A percentile compares a stretch with the other conserved stretches of the same genome.
Evolutionary conservation across 2,113 vertebrate genomes (phyloP).

Genomic region (Gadus chalcogrammus): DNA sequence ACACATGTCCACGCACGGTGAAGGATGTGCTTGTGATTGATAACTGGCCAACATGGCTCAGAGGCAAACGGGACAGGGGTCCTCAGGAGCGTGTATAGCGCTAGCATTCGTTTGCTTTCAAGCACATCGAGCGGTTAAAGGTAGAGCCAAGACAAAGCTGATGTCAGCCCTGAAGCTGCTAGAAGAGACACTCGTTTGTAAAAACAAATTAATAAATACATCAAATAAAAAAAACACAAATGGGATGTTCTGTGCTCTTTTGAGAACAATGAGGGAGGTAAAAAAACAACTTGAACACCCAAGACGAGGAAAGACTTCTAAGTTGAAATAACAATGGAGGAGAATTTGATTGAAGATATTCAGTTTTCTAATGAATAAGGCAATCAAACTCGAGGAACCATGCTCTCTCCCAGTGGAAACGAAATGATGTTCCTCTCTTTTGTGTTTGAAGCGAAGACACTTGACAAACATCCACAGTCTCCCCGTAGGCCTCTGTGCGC

Average conservation of each 20-base stretch:
- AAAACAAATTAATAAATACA: conserved; percentile 1
- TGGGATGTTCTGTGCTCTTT: background rate
- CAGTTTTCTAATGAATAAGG: conserved; percentile 1
- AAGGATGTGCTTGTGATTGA: background rate
- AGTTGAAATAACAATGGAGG: no score
- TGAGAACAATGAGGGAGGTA: background rate
- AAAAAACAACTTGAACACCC: no score
- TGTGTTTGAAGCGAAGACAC: no score
- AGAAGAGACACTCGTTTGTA: conserved; percentile 1
- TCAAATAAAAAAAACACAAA: background rate
- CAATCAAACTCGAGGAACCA: conserved; percentile 9
- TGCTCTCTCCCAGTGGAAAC: conserved; percentile 6
- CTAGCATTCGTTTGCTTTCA: background rate
- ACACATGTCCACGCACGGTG: conserved; percentile 3
- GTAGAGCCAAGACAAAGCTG: conserved; percentile 4
- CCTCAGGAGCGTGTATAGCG: no score
- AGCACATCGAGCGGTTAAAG: conserved; percentile 2
- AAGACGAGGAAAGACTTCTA: no score
- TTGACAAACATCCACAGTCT: no score
- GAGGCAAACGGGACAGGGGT: no score
- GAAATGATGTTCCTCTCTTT: background rate
- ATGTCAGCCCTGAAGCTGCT: conserved; percentile 1
- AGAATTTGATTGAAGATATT: background rate
- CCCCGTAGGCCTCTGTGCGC: no score
- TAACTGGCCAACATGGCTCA: no score